Conservation (phyloP, 2,113 vertebrate genomes). For the Campylomormyrus tamandua region DNA sequence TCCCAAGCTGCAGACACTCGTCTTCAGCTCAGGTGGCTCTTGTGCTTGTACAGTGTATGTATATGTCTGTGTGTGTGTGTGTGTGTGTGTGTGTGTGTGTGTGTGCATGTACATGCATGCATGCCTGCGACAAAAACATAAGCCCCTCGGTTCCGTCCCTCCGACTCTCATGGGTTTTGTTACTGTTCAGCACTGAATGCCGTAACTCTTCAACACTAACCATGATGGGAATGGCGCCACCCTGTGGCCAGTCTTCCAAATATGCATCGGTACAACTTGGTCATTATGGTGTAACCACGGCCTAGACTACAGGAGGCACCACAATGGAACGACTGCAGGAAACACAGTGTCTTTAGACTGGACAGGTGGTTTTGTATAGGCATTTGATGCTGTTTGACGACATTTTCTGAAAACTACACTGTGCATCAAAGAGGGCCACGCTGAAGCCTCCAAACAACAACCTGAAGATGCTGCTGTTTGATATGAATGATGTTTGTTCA, state of each 20-base stretch:
- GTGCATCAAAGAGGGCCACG: not conserved
- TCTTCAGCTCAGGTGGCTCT: not conserved
- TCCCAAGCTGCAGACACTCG: not conserved
- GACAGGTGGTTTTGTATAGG: not conserved
- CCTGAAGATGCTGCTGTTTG: not conserved
- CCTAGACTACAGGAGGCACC: not conserved
- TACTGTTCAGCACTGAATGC: not conserved
- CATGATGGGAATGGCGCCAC: not conserved
- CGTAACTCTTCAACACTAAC: not conserved
- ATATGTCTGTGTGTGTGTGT: not conserved
- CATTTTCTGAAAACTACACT: not conserved
- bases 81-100: not conserved
- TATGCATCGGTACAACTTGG: not conserved
- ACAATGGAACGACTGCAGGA: not conserved
- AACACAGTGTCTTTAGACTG: not conserved
- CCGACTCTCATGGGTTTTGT: not conserved
- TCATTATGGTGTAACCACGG: not conserved
- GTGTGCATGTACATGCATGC: not conserved
- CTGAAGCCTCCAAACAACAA: not conserved
- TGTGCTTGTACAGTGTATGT: not conserved
- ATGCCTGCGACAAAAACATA: not conserved
- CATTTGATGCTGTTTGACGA: not conserved
- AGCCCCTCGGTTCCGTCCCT: not conserved
- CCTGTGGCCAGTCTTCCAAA: not conserved
- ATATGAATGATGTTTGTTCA: not conserved